Evolutionary conservation across 53 echinoderm and acorn worm genomes (phyloP), one percentile per base, ranked within the genome.

Genomic region (Holothuria scabra): DNA sequence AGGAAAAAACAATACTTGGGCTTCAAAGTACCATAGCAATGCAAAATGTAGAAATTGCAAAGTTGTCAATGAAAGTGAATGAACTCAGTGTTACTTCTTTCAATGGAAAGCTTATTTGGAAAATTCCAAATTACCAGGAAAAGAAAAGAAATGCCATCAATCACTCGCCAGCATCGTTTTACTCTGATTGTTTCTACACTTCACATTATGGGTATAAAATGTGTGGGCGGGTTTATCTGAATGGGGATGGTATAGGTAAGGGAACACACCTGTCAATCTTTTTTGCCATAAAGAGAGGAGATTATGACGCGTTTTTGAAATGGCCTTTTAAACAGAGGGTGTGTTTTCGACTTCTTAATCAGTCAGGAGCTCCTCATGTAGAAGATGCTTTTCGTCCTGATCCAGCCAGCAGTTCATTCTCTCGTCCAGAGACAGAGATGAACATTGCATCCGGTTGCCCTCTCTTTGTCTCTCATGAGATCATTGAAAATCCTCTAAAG

Each of bases 361-460:
- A 88, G 55, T 16, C 78, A 0, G 84, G 46, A 19, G 84, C 66
- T 11, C 66, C 84, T 1, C 75, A 84, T 67, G 70, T 93, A 63
- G 83, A 91, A 20, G 96, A 96, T 24, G 87, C 91, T 71, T 96
- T 96, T 70, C 59, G 93, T 21, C 96, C 96, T 20, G 96, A 96
- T 76, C 93, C 93, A 1, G 65, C 74, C n/a, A 89, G 91, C 41
- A 87, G 85, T 32, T 91, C 91, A 4, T 95, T 96, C 76, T 78
- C 83, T 60, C 67, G 79, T 37, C 96, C 91, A 18, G 89, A 81
- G 21, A 31, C 69, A n/a, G 96, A 96, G 31, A 91, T 90, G 92
- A 96, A 93, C 84, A 93, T 90, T 18, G 95, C 90, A 6, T 88
- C 93, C 3, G 95, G 95, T 2, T 95, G 93, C 52, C 95, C 95